phyloP scores from a whole-genome alignment of 2,113 vertebrate genomes.

The Equus quagga region DNA sequence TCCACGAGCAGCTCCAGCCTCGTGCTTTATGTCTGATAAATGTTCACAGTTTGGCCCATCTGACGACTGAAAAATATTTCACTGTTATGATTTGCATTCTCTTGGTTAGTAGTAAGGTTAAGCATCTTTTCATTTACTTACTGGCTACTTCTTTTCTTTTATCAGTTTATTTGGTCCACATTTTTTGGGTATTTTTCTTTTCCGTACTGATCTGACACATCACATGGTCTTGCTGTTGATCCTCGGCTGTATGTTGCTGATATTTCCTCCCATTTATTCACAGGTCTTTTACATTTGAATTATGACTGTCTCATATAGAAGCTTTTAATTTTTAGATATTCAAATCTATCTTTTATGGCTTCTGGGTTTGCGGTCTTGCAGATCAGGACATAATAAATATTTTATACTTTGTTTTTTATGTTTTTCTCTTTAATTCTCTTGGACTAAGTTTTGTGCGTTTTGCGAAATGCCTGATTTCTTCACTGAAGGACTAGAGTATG shows the following conservation, averaged over 20 bases:
- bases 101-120: background rate
- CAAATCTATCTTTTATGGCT: background rate
- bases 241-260: background rate
- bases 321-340: background rate
- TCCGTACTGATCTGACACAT: background rate
- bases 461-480: background rate
- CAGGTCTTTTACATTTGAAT: background rate
- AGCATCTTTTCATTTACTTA: background rate
- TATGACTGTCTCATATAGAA: background rate
- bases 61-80: background rate
- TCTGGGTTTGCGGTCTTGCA: background rate
- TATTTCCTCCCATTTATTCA: background rate
- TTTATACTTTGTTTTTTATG: background rate
- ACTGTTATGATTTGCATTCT: slow-evolving; percentile 9
- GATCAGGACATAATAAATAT: background rate
- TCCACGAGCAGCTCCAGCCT: background rate
- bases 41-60: background rate
- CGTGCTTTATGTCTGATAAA: background rate
- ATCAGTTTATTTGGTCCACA: background rate
- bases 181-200: background rate
- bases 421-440: background rate
- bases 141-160: background rate
- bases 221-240: background rate
- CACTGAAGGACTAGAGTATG: background rate
- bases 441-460: background rate